A percentile compares a stretch with the other conserved stretches of the same genome.
phyloP scores from a whole-genome alignment of 2,797 vertebrate species.

The Gila robusta region DNA sequence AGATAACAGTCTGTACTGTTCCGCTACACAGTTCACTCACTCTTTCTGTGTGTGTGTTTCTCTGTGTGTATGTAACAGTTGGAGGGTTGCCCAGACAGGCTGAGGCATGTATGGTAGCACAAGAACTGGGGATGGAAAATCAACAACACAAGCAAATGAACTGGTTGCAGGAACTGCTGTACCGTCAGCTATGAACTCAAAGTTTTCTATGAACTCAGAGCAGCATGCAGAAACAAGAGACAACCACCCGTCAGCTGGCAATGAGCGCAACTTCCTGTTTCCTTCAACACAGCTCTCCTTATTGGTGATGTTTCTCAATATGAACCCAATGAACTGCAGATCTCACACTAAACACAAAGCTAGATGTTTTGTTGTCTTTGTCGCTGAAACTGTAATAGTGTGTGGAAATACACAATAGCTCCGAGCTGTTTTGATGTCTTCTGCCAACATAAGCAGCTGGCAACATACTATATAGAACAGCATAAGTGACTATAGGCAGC shows the following conservation, averaged over 20 bases:
- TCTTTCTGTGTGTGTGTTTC: background rate
- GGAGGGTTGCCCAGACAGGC: conserved; percentile 37
- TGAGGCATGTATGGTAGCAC: conserved; percentile 40
- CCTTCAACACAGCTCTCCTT: conserved; percentile 3
- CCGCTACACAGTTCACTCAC: background rate
- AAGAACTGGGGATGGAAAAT: conserved; percentile 64
- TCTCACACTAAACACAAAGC: background rate
- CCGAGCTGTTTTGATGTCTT: background rate
- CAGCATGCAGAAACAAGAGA: conserved; percentile 20
- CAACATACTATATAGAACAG: background rate
- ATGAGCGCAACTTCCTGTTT: conserved; percentile 48
- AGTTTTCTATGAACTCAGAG: conserved; percentile 24
- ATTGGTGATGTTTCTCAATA: background rate
- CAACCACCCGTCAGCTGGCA: background rate
- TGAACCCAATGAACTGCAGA: conserved; percentile 16
- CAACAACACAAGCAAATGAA: conserved; percentile 51
- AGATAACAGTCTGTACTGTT: conserved; percentile 58
- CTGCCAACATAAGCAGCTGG: background rate
- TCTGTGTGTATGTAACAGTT: conserved; percentile 1
- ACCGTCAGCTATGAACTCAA: conserved; percentile 3
- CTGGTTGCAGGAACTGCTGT: conserved; percentile 16
- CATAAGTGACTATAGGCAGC: background rate
- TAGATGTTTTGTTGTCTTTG: background rate
- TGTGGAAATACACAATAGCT: background rate
- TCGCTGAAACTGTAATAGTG: background rate